Base-by-base conservation (phyloP, 2,888 invertebrate species). In the Acanthopleura granulata region DNA sequence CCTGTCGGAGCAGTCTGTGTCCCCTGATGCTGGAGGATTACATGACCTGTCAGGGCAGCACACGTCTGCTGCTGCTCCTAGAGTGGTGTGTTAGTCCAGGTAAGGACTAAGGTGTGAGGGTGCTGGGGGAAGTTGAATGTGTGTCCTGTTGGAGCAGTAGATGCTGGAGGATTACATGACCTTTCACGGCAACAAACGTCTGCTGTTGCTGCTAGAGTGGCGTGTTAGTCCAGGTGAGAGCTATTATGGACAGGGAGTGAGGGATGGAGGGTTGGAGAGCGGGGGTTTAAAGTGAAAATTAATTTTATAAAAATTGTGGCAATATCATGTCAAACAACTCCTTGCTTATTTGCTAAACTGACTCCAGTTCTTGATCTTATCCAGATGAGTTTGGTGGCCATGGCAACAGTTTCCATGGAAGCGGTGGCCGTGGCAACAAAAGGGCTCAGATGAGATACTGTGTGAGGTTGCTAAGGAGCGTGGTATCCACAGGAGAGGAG, bases 401-500 rank as follows among this genome's bases (percentile, higher is more conserved):
- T 80, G 91, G 91, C 49, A 91, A 91, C 86, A 89, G 90, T 82
- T 88, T 89, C 83, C 87, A 90, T 84, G 90, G 89, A 18, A 83
- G 80, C 69, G 89, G 90, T 79, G 90, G 90, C 6, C 87, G 90
- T 71, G 89, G 89, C 51, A 90, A 85, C 83, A 90, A 90, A 81
- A 80, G 86, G 72, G 89, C 90, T 29, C 91, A 90, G 83, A 87
- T 90, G 88, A 80, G 88, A 27, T 85, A 87, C 76, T 89, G 89
- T 79, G 79, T 91, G 71, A 84, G 90, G 12, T 80, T 90, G 72
- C 79, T 91, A 74, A 79, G 89, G n/a, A 87, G 87, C 79, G 85
- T 90, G 29, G 87, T 88, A n/a, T 87, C 89, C 49, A 89, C 89
- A 4, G 87, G 85, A 66, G 86, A 88, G 74, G 88, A 89, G 76